Evolutionary conservation across 2,888 invertebrate species (phyloP), one percentile per base, ranked within the genome.

Genomic region (Apomyelois bistriatella): DNA sequence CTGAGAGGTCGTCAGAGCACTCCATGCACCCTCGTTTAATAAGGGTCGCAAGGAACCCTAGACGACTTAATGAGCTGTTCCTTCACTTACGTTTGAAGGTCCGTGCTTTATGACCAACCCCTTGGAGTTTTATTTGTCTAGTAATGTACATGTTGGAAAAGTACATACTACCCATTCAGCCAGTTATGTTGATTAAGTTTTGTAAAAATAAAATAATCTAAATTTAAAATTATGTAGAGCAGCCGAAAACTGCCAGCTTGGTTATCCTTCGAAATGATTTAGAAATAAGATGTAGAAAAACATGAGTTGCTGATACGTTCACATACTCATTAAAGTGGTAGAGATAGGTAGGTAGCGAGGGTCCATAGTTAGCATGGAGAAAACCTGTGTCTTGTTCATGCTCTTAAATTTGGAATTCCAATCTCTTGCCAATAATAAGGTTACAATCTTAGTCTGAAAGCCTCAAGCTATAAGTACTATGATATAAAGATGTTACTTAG

Each of bases 21-120:
- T 82, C 28, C 68, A 62, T 64, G 61, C 51, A 53, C 68, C 64
- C 76, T 68, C 74, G 70, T 81, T 76, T 77, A 82, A 79, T 79
- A 79, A 79, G 72, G 74, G 69, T 66, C 66, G 63, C 68, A 72
- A 74, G 77, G 70, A 73, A 70, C 72, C 68, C 73, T 73, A 79
- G 77, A 73, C 78, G 68, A 62, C 65, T 73, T 84, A 84, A 84
- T 83, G 82, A 83, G 80, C 76, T 68, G 68, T 71, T 62, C 55
- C 61, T 65, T 62, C 40, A 54, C 54, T 57, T 43, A 53, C 37
- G 42, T 54, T 32, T 54, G 53, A 52, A 54, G 53, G 47, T 32
- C 51, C 46, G 36, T 16, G 32, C 48, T 47, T 52, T 53, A 38
- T 52, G 55, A 54, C 54, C 49, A 43, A 43, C 50, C 43, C 41